A percentile compares a stretch with the other conserved stretches of the same genome.
Evolutionary conservation across 1,140 invertebrate genomes (phyloP).

Genomic region (Bradynema listronoti): DNA sequence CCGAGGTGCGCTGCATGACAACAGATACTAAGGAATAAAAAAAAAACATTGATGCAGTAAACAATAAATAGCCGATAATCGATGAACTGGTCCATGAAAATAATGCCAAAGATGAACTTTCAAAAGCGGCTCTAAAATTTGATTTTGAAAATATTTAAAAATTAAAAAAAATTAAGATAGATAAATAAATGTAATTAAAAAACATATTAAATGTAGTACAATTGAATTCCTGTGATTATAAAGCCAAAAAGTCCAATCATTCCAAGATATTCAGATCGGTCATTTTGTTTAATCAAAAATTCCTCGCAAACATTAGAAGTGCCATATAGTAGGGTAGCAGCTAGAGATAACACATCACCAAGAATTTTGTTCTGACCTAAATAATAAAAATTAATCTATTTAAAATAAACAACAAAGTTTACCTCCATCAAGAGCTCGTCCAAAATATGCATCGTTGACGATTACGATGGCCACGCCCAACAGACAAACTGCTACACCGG

Average conservation of each 20-base stretch:
- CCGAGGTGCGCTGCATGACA: constrained; percentile 71
- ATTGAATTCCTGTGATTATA: constrained; percentile 71
- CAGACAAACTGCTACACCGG: constrained; percentile 73
- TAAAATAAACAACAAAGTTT: constrained; percentile 7
- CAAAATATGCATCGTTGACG: constrained; percentile 73
- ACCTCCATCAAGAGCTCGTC: constrained; percentile 58
- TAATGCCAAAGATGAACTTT: constrained; percentile 60
- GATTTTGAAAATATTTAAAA: constrained; percentile 36
- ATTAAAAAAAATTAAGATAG: constrained; percentile 5
- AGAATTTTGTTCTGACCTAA: constrained; percentile 70
- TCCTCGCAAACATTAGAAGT: constrained; percentile 76
- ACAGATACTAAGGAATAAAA: constrained; percentile 72
- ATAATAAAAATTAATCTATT: background rate
- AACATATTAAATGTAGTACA: too few relatives aligned
- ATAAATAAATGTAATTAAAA: background rate
- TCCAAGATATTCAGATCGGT: constrained; percentile 75
- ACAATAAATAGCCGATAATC: constrained; percentile 63
- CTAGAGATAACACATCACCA: constrained; percentile 75
- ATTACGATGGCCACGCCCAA: constrained; percentile 76
- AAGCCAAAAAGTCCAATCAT: constrained; percentile 76
- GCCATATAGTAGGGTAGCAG: constrained; percentile 74
- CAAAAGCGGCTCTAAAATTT: constrained; percentile 62
- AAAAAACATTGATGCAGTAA: constrained; percentile 67
- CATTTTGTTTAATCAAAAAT: constrained; percentile 72
- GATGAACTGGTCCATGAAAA: constrained; percentile 63